Conservation (phyloP, 2,888 invertebrate species). For the Hemistola chrysoprasaria region DNA sequence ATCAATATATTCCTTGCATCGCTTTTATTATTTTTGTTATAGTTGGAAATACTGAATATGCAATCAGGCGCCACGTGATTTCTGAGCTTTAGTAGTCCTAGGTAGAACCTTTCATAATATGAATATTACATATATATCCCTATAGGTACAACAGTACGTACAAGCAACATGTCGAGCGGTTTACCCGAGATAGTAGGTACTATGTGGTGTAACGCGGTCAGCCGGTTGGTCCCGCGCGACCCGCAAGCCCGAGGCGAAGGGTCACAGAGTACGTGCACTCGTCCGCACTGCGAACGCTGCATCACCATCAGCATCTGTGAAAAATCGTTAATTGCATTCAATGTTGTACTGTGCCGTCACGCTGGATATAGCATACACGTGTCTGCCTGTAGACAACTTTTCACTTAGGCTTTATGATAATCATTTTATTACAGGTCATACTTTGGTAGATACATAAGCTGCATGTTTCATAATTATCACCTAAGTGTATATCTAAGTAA, state of each 20-base stretch:
- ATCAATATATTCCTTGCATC: no score
- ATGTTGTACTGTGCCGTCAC: conserved; percentile 46
- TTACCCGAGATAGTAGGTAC: conserved; percentile 39
- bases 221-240: conserved; percentile 48
- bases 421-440: no score
- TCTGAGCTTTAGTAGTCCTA: no score
- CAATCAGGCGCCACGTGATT: no score
- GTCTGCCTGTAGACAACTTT: conserved; percentile 25
- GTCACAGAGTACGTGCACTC: conserved; percentile 45
- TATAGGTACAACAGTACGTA: conserved; percentile 3
- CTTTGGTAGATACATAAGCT: no score
- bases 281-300: conserved; percentile 43
- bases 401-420: no score
- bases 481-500: no score
- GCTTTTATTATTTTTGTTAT: no score
- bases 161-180: conserved; percentile 26
- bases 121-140: no score
- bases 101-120: no score
- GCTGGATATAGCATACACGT: conserved; percentile 39
- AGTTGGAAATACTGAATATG: no score
- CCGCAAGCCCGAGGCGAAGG: conserved; percentile 41
- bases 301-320: conserved; percentile 46
- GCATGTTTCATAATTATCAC: no score
- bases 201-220: conserved; percentile 48
- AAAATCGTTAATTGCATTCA: conserved; percentile 73